Evolutionary conservation across 2,797 vertebrate genomes (phyloP).

Genomic region (Graptemys geographica): DNA sequence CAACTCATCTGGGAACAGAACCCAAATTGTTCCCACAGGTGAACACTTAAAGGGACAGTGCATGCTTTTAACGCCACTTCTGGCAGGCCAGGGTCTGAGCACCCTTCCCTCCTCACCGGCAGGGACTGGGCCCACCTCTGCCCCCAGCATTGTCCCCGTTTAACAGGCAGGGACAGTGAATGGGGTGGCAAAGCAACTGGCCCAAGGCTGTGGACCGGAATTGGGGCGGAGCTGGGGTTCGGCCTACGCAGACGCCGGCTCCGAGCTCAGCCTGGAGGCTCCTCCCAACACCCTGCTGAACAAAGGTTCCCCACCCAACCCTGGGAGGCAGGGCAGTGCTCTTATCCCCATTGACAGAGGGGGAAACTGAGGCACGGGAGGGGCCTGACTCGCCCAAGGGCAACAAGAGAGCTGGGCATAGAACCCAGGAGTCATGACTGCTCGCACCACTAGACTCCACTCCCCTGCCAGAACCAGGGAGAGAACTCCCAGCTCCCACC

Average conservation of each 20-base stretch:
- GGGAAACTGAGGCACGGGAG: neutral
- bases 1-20: no score
- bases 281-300: neutral
- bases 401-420: neutral
- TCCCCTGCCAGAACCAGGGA: no score
- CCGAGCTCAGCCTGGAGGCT: neutral
- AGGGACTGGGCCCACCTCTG: neutral
- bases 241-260: neutral
- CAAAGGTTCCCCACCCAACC: neutral
- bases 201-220: neutral
- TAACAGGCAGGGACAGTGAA: neutral
- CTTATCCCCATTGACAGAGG: neutral
- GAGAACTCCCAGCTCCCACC: neutral
- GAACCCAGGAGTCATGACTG: neutral
- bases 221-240: neutral
- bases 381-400: neutral
- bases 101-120: neutral
- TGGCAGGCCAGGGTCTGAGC: neutral
- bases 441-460: neutral
- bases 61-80: neutral
- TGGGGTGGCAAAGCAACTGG: neutral
- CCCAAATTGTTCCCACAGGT: neutral
- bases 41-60: neutral
- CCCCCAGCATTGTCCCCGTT: neutral
- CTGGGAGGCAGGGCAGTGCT: neutral